Percentiles rank a stretch among this genome's conserved stretches.
Evolutionary conservation across 2,113 vertebrate species (phyloP).

Genomic region (Sporophila hypoxantha): DNA sequence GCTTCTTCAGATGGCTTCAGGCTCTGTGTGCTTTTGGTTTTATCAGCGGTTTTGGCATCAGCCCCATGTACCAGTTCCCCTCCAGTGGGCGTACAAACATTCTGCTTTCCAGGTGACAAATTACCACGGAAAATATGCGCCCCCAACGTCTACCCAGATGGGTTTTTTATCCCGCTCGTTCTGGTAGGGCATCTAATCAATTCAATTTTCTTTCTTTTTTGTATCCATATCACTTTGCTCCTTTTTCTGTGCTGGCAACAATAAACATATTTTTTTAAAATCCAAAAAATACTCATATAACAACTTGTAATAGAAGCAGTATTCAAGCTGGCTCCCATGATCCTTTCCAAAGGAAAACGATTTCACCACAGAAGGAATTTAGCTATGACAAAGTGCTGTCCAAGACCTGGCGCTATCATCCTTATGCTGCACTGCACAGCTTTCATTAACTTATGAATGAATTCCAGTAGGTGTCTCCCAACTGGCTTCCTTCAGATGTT

Average conservation of each 20-base stretch:
- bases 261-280: neutral
- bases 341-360: neutral
- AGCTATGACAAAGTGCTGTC: neutral
- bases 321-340: neutral
- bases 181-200: neutral
- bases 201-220: neutral
- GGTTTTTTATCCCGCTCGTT: rapidly evolving
- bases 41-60: neutral
- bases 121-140: neutral
- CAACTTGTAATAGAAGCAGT: neutral
- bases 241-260: neutral
- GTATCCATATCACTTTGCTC: neutral
- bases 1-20: neutral
- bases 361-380: neutral
- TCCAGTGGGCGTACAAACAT: neutral
- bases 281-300: neutral
- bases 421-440: neutral
- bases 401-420: neutral
- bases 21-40: neutral
- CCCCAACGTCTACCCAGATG: neutral
- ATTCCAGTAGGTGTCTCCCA: conserved; percentile 1
- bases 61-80: neutral
- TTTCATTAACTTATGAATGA: conserved; percentile 23
- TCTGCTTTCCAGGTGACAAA: neutral
- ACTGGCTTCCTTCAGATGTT: neutral